Evolutionary conservation across 2,888 invertebrate species (phyloP).

Genomic region (Cetonia aurata): DNA sequence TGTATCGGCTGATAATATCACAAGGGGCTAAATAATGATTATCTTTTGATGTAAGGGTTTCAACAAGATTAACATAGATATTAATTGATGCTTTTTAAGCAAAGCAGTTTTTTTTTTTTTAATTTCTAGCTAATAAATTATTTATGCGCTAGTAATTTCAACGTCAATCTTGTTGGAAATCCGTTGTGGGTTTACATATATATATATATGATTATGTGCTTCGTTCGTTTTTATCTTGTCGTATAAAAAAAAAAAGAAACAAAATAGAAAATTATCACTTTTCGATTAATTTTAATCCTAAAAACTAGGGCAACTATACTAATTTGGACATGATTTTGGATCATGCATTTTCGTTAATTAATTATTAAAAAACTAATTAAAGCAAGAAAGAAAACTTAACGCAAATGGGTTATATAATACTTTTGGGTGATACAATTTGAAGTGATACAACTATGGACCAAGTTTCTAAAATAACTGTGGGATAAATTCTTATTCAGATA

Average conservation of each 20-base stretch:
- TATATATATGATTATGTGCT: background rate
- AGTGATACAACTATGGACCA: background rate
- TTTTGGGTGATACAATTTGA: conserved; percentile 21
- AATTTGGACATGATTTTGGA: conserved; percentile 28
- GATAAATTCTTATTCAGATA: background rate
- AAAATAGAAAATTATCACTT: conserved; percentile 7
- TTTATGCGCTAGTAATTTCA: background rate
- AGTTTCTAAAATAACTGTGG: background rate
- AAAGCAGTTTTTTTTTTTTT: background rate
- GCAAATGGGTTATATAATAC: conserved; percentile 9
- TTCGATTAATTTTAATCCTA: conserved; percentile 4
- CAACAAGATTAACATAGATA: conserved; percentile 10
- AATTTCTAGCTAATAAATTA: background rate
- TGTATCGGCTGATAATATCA: conserved; percentile 37
- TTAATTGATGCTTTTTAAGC: too few relatives aligned
- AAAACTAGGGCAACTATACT: conserved; percentile 10
- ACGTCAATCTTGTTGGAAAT: conserved; percentile 2
- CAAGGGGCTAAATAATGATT: conserved; percentile 29
- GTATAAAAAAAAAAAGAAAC: conserved; percentile 23
- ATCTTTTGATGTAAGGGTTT: background rate
- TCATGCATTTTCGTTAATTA: conserved; percentile 1
- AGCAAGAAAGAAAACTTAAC: background rate
- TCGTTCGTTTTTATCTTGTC: conserved; percentile 25
- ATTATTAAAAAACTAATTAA: background rate
- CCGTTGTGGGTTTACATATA: background rate